A percentile compares a stretch with the other conserved stretches of the same genome.
Conservation (phyloP, 2,113 vertebrate species). For the Gnathonemus longibarbis region DNA sequence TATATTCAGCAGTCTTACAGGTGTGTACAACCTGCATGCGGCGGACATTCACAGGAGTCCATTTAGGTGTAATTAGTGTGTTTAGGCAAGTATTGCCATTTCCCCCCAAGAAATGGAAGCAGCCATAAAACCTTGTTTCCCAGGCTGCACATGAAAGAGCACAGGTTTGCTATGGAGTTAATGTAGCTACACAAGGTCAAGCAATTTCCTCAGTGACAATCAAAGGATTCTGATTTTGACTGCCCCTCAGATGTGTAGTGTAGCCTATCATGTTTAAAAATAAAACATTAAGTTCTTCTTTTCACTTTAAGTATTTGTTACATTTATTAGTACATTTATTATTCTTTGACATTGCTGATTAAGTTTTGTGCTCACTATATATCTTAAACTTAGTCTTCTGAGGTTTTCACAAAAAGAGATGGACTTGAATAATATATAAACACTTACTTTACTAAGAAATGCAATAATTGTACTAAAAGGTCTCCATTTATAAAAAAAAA, state of each 20-base stretch:
- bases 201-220: background rate
- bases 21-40: background rate
- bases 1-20: background rate
- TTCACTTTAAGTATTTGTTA: background rate
- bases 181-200: background rate
- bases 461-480: background rate
- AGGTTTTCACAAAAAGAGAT: background rate
- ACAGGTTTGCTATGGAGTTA: background rate
- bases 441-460: background rate
- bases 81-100: background rate
- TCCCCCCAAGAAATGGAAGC: background rate
- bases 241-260: background rate
- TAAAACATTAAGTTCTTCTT: background rate
- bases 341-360: background rate
- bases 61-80: background rate
- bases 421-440: background rate
- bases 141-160: background rate
- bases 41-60: background rate
- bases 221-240: background rate
- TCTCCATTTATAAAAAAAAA: background rate
- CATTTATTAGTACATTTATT: background rate
- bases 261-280: background rate
- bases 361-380: background rate
- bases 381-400: background rate
- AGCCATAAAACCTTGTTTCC: background rate